These are phyloP conservation scores for Bos javanicus DNA, from an alignment of 2,113 vertebrate species.

Conservation along the genomic window DNA sequence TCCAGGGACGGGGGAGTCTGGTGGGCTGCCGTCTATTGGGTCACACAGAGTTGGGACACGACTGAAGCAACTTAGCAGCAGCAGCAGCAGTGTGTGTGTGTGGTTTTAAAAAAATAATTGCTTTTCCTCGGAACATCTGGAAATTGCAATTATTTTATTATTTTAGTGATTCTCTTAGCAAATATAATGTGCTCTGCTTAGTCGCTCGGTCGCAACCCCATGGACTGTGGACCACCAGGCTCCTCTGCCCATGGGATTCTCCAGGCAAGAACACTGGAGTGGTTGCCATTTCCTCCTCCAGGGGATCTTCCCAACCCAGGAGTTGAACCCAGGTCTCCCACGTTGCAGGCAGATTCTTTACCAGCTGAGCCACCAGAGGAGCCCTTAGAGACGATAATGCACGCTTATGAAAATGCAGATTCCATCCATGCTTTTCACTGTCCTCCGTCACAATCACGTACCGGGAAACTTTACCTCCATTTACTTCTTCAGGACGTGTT, in stretches of 20 bases:
- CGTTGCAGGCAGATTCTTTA: neutral
- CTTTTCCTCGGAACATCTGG: neutral
- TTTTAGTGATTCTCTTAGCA: neutral
- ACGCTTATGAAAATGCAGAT: neutral
- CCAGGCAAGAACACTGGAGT: neutral
- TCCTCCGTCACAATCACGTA: neutral
- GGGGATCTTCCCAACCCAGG: neutral
- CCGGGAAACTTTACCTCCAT: neutral
- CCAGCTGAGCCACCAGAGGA: neutral
- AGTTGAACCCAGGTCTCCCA: neutral
- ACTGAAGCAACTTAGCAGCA: no score
- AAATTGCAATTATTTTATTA: neutral
- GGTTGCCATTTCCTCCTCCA: neutral
- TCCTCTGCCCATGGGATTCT: neutral
- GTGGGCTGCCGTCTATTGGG: no score
- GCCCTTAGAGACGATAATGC: neutral
- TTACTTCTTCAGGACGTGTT: neutral
- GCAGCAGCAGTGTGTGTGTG: neutral
- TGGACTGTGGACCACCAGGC: neutral
- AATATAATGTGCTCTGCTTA: neutral
- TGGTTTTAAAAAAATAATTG: neutral
- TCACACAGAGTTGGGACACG: no score
- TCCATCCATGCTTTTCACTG: neutral
- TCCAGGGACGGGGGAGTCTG: no score
- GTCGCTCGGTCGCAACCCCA: fast-evolving